A percentile compares a stretch with the other conserved stretches of the same genome.
Evolutionary conservation across 2,888 invertebrate genomes (phyloP).

Genomic region (Noctua pronuba): DNA sequence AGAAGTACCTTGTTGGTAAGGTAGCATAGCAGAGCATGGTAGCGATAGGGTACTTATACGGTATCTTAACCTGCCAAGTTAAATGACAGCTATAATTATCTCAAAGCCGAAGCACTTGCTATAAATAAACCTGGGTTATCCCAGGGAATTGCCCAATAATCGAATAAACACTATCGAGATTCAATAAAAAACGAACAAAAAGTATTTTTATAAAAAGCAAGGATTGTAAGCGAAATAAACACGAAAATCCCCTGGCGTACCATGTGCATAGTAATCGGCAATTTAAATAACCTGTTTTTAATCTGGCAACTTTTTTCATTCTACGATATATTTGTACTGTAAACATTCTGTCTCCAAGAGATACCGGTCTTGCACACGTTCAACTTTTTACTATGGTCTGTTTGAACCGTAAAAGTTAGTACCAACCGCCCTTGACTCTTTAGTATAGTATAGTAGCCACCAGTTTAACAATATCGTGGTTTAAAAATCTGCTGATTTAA

Average conservation of each 20-base stretch:
- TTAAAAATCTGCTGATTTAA: slow-evolving; percentile 11
- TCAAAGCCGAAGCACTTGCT: background rate
- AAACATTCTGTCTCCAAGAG: slow-evolving; percentile 11
- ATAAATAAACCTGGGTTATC: slow-evolving; percentile 7
- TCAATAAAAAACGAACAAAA: slow-evolving; percentile 32
- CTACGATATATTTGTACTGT: slow-evolving; percentile 20
- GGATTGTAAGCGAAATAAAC: slow-evolving; percentile 24
- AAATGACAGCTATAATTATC: slow-evolving; percentile 31
- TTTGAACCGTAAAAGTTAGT: slow-evolving; percentile 29
- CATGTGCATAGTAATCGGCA: slow-evolving; percentile 19
- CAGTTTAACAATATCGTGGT: slow-evolving; percentile 9
- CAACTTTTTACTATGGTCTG: slow-evolving; percentile 20
- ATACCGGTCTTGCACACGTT: slow-evolving; percentile 10
- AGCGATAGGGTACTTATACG: background rate
- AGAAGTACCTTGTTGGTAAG: background rate
- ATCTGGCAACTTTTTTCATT: slow-evolving; percentile 14
- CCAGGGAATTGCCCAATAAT: slow-evolving; percentile 29
- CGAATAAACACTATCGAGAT: slow-evolving; percentile 10
- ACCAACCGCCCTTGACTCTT: slow-evolving; percentile 19
- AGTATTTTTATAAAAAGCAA: slow-evolving; percentile 7
- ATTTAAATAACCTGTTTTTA: slow-evolving; percentile 42
- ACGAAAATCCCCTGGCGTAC: background rate
- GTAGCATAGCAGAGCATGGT: background rate
- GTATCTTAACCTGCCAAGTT: background rate
- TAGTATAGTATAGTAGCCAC: background rate